These are phyloP conservation scores for Macrosiphum euphorbiae DNA, from an alignment of 2,888 invertebrate genomes.

Conservation along the genomic window DNA sequence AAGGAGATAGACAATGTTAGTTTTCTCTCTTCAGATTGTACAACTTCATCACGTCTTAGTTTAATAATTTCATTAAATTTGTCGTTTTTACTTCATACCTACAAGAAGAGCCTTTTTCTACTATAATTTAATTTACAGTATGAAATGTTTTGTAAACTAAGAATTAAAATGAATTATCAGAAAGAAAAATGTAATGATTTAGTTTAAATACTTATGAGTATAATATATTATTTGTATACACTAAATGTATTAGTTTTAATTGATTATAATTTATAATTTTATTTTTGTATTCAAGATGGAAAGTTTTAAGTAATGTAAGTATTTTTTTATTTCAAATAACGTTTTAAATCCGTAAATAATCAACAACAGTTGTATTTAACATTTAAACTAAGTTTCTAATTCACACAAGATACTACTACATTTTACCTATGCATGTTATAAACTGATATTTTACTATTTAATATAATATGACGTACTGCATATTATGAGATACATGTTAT, in stretches of 20 bases:
- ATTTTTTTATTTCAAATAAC: not conserved
- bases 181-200: not conserved
- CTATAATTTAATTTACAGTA: slow-evolving; percentile 12
- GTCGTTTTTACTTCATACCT: slow-evolving; percentile 28
- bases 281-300: not conserved
- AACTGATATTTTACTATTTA: not conserved
- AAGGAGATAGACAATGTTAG: not conserved
- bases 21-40: slow-evolving; percentile 11
- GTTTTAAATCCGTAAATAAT: not conserved
- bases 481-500: not conserved
- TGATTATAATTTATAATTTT: not conserved
- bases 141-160: slow-evolving; percentile 17
- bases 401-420: not conserved
- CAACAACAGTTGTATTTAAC: not conserved
- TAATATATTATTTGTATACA: not conserved
- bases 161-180: not conserved
- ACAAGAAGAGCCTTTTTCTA: not conserved
- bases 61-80: slow-evolving; percentile 41
- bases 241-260: not conserved
- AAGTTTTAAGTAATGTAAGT: not conserved
- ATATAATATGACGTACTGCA: not conserved
- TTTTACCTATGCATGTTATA: not conserved
- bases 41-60: slow-evolving; percentile 37
- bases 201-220: not conserved
- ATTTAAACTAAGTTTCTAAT: not conserved